A percentile compares a stretch with the other conserved stretches of the same genome.
These are phyloP conservation scores for Aplodontia rufa DNA, from an alignment of 2,113 vertebrate species.

Conservation along the genomic window DNA sequence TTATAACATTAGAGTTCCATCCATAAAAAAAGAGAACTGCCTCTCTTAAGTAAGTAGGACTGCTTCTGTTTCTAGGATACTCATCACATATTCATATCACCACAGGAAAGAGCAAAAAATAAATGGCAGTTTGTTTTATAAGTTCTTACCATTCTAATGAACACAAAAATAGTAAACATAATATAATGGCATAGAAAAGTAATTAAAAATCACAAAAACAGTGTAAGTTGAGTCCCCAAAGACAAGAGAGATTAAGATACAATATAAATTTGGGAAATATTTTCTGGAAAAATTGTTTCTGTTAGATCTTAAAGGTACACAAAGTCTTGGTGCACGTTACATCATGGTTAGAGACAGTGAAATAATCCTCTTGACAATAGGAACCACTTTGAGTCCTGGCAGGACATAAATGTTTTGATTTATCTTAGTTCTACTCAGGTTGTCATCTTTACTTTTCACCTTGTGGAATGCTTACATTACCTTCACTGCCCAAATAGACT, in stretches of 20 bases:
- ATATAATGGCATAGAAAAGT: constrained; percentile 15
- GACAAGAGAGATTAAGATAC: background rate
- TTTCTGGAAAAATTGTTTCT: constrained; percentile 20
- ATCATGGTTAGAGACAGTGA: background rate
- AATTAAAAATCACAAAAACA: background rate
- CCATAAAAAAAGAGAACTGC: background rate
- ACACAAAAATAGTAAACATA: background rate
- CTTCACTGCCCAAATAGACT: constrained; percentile 99
- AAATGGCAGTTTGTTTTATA: background rate
- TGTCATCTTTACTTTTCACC: background rate
- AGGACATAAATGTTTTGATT: background rate
- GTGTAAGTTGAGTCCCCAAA: background rate
- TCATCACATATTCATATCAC: background rate
- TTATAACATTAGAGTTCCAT: background rate
- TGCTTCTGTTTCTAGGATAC: background rate
- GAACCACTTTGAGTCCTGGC: background rate
- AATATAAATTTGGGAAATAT: background rate
- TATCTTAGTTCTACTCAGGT: background rate
- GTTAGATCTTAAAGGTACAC: background rate
- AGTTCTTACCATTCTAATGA: background rate
- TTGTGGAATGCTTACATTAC: constrained; percentile 82
- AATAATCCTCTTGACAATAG: background rate
- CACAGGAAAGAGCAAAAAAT: background rate
- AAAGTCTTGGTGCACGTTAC: background rate
- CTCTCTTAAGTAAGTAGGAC: background rate